Percentiles rank a stretch among this genome's conserved stretches.
These are phyloP conservation scores for Tribolium castaneum DNA, from an alignment of 1,140 invertebrate genomes.

Conservation along the genomic window DNA sequence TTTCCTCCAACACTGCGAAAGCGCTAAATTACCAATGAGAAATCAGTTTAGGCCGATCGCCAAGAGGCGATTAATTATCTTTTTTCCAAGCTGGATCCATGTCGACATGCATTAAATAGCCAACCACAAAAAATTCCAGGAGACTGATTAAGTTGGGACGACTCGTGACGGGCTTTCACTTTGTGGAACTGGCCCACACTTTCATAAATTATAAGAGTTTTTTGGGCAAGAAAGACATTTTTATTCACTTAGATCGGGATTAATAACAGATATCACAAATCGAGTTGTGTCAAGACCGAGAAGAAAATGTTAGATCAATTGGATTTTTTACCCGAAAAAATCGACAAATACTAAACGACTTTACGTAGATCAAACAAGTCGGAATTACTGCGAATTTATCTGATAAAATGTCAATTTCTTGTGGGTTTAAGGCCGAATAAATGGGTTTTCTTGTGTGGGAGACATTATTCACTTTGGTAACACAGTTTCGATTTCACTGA, in stretches of 20 bases:
- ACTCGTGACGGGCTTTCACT: neutral
- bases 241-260: neutral
- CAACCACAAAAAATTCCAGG: neutral
- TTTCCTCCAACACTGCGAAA: slow-evolving; percentile 2
- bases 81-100: neutral
- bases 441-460: neutral
- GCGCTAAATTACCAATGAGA: slow-evolving; percentile 23
- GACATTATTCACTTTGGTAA: slow-evolving; percentile 16
- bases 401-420: slow-evolving; percentile 29
- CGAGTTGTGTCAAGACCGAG: neutral
- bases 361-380: slow-evolving; percentile 22
- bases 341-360: neutral
- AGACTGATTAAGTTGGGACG: neutral
- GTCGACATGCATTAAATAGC: neutral
- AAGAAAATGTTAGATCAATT: neutral
- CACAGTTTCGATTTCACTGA: neutral
- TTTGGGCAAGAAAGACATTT: neutral
- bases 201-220: neutral
- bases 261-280: neutral
- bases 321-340: neutral
- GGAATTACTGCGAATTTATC: slow-evolving; percentile 23
- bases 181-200: neutral
- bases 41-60: slow-evolving; percentile 15
- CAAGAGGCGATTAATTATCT: neutral
- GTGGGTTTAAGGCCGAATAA: neutral